Percentiles rank a stretch among this genome's conserved stretches.
phyloP scores from a whole-genome alignment of 2,888 invertebrate genomes.

The Vesta saturnalis region DNA sequence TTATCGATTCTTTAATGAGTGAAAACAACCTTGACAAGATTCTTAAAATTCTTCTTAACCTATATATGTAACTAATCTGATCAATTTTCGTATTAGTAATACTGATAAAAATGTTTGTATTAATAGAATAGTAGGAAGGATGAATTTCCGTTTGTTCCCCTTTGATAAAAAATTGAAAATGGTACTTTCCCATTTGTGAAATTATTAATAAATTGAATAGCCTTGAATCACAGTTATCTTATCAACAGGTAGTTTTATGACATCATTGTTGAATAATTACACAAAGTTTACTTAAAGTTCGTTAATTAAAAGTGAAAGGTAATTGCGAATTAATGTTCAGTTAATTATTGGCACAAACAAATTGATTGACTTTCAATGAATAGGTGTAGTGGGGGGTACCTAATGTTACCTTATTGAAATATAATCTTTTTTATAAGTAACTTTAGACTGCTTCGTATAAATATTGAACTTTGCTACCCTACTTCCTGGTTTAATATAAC shows the following conservation, averaged over 20 bases:
- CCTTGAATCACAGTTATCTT: background rate
- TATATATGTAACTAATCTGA: too few species aligned
- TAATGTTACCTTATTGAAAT: slow-evolving; percentile 3
- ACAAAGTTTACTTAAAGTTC: background rate
- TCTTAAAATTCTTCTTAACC: too few species aligned
- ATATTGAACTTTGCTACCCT: slow-evolving; percentile 49
- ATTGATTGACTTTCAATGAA: slow-evolving; percentile 9
- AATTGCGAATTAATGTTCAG: background rate
- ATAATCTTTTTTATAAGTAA: slow-evolving; percentile 19
- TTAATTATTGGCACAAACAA: background rate
- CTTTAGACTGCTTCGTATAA: slow-evolving; percentile 44
- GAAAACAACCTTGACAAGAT: too few species aligned
- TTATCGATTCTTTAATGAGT: too few species aligned
- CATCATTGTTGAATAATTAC: background rate
- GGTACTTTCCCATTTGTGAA: too few species aligned
- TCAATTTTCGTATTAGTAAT: too few species aligned
- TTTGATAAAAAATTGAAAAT: too few species aligned
- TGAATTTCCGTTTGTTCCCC: too few species aligned
- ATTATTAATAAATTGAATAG: too few species aligned
- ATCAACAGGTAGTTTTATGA: background rate
- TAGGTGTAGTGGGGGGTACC: slow-evolving; percentile 7
- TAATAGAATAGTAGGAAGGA: too few species aligned
- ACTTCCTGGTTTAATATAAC: slow-evolving; percentile 49
- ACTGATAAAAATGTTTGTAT: too few species aligned
- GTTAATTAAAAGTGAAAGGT: slow-evolving; percentile 1